Conservation (phyloP, 2,888 invertebrate species). For the Lithophane socia region DNA sequence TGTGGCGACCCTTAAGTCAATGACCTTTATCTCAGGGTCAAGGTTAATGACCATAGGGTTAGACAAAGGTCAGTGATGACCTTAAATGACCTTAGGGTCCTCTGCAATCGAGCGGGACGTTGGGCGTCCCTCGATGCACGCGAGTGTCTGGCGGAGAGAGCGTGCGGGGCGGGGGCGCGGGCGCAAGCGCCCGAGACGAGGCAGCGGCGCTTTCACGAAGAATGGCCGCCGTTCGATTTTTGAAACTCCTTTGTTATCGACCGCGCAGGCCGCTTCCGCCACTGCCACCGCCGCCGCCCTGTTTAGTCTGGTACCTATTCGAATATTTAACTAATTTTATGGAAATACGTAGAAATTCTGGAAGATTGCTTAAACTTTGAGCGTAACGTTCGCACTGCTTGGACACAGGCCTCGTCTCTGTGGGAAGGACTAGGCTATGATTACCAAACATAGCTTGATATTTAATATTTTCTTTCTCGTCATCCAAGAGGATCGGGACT, state of each 20-base stretch:
- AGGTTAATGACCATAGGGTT: background rate
- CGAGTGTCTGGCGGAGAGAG: background rate
- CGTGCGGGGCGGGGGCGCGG: slow-evolving; percentile 7
- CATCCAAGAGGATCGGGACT: too few species aligned
- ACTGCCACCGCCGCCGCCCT: slow-evolving; percentile 17
- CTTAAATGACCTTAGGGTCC: slow-evolving; percentile 2
- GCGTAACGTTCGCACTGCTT: background rate
- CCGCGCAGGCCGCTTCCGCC: slow-evolving; percentile 16
- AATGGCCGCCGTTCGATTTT: background rate
- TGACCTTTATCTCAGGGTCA: background rate
- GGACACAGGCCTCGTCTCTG: background rate
- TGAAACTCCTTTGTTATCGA: slow-evolving; percentile 30
- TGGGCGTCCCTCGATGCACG: background rate
- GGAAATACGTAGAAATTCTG: background rate
- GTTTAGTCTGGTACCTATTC: slow-evolving; percentile 12
- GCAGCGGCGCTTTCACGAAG: background rate
- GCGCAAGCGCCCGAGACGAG: slow-evolving; percentile 2
- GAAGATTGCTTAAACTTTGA: background rate
- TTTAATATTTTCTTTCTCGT: background rate
- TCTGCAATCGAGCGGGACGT: background rate
- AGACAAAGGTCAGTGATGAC: slow-evolving; percentile 12
- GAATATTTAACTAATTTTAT: slow-evolving; percentile 1
- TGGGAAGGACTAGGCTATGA: too few species aligned
- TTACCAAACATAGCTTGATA: background rate
- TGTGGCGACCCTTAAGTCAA: too few species aligned